These are phyloP conservation scores for Drosophila barbarae DNA, from an alignment of 2,888 invertebrate genomes.

Conservation along the genomic window DNA sequence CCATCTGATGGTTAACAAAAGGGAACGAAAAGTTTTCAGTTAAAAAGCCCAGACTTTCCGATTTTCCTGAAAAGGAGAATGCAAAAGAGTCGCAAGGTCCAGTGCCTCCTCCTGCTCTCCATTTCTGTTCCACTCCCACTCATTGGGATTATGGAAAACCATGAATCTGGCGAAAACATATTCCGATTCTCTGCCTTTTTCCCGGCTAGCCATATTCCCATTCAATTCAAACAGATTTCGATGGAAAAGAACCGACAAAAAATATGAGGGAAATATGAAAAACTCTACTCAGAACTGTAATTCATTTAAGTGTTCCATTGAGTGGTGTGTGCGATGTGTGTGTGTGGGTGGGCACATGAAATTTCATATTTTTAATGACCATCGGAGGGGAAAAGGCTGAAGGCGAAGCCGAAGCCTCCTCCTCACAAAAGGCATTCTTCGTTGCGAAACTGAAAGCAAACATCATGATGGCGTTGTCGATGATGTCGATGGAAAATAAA, in stretches of 20 bases:
- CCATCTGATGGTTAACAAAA: constrained; percentile 1
- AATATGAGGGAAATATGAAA: constrained; percentile 5
- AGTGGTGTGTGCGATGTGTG: constrained; percentile 19
- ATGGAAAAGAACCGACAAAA: constrained; percentile 23
- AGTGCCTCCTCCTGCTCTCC: constrained; percentile 4
- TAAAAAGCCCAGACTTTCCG: constrained; percentile 2
- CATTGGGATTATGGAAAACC: constrained; percentile 15
- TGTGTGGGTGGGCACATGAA: constrained; percentile 46
- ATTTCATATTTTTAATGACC: constrained; percentile 73
- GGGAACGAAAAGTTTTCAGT: background rate
- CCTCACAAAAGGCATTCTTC: constrained; percentile 30
- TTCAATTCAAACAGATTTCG: constrained; percentile 40
- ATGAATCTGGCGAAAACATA: constrained; percentile 30
- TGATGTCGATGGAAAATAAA: constrained; percentile 18
- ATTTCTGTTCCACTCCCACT: background rate
- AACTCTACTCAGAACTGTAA: constrained; percentile 48
- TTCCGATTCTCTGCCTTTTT: constrained; percentile 19
- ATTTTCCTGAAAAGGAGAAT: constrained; percentile 15
- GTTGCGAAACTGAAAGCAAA: constrained; percentile 32
- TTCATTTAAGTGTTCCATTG: constrained; percentile 61
- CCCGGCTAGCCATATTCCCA: constrained; percentile 20
- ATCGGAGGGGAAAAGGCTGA: constrained; percentile 20
- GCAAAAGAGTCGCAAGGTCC: constrained; percentile 31
- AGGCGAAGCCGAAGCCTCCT: constrained; percentile 8
- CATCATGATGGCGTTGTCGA: constrained; percentile 13